Conservation (phyloP, 2,888 invertebrate genomes). For the Leucania comma region DNA sequence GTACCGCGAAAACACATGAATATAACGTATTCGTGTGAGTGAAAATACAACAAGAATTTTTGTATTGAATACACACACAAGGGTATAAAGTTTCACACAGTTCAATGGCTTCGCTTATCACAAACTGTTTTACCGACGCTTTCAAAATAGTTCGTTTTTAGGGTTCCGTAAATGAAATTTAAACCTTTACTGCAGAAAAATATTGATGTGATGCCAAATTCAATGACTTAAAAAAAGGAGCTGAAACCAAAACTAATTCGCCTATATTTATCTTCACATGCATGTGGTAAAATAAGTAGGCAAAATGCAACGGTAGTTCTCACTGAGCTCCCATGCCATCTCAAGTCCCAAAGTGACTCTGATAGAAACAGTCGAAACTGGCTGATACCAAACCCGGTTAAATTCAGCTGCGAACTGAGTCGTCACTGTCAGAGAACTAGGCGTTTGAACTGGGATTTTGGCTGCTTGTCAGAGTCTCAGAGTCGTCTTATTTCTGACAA, state of each 20-base stretch:
- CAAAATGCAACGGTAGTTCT: no score
- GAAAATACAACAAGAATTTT: conserved; percentile 55
- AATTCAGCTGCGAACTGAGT: no score
- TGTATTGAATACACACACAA: conserved; percentile 58
- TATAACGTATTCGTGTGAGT: conserved; percentile 66
- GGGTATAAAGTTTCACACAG: conserved; percentile 49
- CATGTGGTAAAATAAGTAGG: no score
- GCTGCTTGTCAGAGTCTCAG: no score
- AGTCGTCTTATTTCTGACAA: no score
- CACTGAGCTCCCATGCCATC: no score
- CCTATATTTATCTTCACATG: no score
- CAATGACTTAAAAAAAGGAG: background rate
- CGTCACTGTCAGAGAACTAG: no score
- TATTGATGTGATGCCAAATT: background rate
- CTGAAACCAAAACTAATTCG: background rate
- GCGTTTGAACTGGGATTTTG: no score
- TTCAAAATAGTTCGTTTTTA: conserved; percentile 67
- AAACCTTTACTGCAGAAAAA: background rate
- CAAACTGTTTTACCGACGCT: conserved; percentile 67
- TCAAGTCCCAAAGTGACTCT: no score
- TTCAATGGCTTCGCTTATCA: conserved; percentile 69
- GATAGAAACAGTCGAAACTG: no score
- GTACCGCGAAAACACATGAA: conserved; percentile 85
- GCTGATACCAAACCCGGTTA: no score
- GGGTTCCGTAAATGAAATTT: conserved; percentile 29